Base-by-base conservation (phyloP, 1,140 invertebrate genomes). In the Drosophila tropicalis region DNA sequence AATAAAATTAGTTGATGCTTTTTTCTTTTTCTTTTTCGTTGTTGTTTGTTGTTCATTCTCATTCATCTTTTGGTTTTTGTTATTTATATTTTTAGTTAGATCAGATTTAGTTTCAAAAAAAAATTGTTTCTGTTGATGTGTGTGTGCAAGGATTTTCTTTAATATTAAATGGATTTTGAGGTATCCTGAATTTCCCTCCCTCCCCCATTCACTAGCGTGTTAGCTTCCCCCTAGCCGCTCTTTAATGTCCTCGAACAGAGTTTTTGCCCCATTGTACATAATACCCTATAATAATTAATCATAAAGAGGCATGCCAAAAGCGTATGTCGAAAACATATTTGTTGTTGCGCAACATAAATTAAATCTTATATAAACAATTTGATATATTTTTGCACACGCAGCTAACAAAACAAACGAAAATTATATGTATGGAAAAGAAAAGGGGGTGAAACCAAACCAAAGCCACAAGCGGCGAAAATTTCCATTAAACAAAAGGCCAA, bases 141-240 rank as follows among this genome's bases (percentile, higher is more conserved):
- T 80, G 69, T 87, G 83, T 89, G 79, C 84, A 87, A 89, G 84
- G 84, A 80, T 83, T 87, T 89, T 61, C 44, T 71, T 70, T 51
- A 70, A 75, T 76, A 70, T 78, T 79, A 12, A 51, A 51, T 79
- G 41, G 68, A 70, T 65, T 69, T n/a, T 29, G 5, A 29, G 9
- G 73, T 67, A 22, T 39, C 54, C 54, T 56, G 61, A 62, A 73
- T 68, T 60, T 44, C n/a, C 13, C 41, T 44, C n/a, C 13, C 41
- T 13, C 41, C n/a, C 5, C 40, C 40, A 3, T 15, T 41, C 3
- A 6, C 29, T 29, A 29, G 5, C 56, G 57, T 78, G 58, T 67
- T 84, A 64, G 56, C 25, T n/a, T 57, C 47, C 17, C 47, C 17
- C 34, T 12, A 9, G 34, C 34, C 34, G 29, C 29, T 29, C 5